Conservation (phyloP, 2,888 invertebrate genomes). For the Rhabditoides inermis region DNA sequence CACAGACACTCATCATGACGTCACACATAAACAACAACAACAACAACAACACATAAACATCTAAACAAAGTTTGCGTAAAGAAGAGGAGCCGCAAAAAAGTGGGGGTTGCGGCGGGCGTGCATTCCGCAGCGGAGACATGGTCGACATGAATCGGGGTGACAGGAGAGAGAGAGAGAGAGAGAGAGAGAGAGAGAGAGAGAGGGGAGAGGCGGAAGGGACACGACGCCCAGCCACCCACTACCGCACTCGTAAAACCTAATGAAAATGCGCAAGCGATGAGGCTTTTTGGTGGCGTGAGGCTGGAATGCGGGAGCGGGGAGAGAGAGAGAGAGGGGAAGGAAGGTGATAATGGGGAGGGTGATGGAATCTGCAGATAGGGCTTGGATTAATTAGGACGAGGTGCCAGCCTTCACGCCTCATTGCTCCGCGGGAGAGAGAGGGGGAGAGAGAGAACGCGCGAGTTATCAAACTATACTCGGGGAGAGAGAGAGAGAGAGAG, state of each 20-base stretch:
- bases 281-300: background rate
- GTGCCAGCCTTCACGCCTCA: too few relatives aligned
- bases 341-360: too few relatives aligned
- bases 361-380: too few relatives aligned
- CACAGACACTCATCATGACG: too few relatives aligned
- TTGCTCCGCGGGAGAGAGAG: too few relatives aligned
- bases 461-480: background rate
- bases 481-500: slow-evolving; percentile 2
- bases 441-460: background rate
- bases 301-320: background rate
- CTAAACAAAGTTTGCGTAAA: background rate
- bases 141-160: background rate
- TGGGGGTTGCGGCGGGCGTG: background rate
- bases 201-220: background rate
- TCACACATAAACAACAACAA: too few relatives aligned
- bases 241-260: background rate
- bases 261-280: background rate
- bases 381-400: too few relatives aligned
- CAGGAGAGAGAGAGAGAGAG: background rate
- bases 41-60: too few relatives aligned
- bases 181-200: background rate
- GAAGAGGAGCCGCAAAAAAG: background rate
- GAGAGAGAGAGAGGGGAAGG: too few relatives aligned
- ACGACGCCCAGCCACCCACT: background rate
- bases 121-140: background rate